A percentile compares a stretch with the other conserved stretches of the same genome.
These are phyloP conservation scores for Siphlonurus alternatus DNA, from an alignment of 2,888 invertebrate genomes.

Conservation along the genomic window DNA sequence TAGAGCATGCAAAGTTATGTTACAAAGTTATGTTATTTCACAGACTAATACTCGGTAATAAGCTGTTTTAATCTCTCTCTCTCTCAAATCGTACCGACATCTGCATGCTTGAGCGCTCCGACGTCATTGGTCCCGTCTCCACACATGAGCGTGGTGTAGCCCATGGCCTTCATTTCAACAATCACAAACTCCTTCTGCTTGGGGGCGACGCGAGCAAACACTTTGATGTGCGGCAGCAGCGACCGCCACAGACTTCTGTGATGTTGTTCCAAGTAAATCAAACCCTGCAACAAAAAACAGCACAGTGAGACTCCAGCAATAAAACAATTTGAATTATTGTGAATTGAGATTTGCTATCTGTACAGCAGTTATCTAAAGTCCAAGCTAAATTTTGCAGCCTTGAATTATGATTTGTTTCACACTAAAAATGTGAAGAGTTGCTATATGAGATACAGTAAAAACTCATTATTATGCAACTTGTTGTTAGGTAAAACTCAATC, in stretches of 20 bases:
- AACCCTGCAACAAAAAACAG: conserved; percentile 30
- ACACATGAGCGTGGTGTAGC: conserved; percentile 92
- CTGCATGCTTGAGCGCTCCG: conserved; percentile 94
- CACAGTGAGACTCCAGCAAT: conserved; percentile 8
- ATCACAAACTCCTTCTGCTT: conserved; percentile 97
- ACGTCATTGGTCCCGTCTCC: conserved; percentile 99
- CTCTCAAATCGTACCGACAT: conserved; percentile 68
- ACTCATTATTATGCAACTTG: no score
- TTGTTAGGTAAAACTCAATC: no score
- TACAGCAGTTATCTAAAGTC: neutral
- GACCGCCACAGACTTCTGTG: conserved; percentile 44
- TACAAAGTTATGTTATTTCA: no score
- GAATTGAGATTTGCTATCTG: neutral
- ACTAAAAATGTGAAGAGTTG: no score
- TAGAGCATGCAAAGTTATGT: no score
- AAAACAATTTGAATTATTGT: conserved; percentile 14
- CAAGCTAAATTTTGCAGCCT: no score
- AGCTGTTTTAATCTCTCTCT: no score
- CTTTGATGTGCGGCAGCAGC: conserved; percentile 70
- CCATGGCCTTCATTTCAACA: conserved; percentile 69
- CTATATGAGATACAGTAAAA: no score
- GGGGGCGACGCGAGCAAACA: conserved; percentile 94
- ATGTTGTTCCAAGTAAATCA: conserved; percentile 47
- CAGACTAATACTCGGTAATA: no score
- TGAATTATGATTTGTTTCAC: no score